Evolutionary conservation across 2,888 invertebrate genomes (phyloP).

Genomic region (Lasioglossum villosulum): DNA sequence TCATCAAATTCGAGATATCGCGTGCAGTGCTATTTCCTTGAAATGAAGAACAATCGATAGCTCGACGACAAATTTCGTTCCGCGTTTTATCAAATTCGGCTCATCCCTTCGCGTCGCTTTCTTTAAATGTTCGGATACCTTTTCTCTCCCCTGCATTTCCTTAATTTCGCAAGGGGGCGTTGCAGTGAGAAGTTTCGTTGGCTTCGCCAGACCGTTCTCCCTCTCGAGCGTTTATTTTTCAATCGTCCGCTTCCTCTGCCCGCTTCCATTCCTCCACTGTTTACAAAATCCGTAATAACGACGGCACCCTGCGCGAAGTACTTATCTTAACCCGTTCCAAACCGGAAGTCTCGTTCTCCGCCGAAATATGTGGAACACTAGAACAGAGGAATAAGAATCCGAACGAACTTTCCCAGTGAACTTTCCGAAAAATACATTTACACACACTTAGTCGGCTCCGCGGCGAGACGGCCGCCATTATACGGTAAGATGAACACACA

Average conservation of each 20-base stretch:
- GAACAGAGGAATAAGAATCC: slow-evolving; percentile 26
- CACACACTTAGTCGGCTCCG: slow-evolving; percentile 38
- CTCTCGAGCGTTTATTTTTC: slow-evolving; percentile 62
- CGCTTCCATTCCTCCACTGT: slow-evolving; percentile 36
- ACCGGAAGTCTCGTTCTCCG: slow-evolving; percentile 24
- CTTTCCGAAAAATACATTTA: slow-evolving; percentile 64
- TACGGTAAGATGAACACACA: slow-evolving; percentile 41
- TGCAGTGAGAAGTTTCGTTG: slow-evolving; percentile 74
- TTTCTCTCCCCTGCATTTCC: slow-evolving; percentile 20
- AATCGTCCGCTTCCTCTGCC: slow-evolving; percentile 39
- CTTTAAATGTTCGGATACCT: slow-evolving; percentile 16
- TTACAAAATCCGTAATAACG: slow-evolving; percentile 70
- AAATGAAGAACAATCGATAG: slow-evolving; percentile 36
- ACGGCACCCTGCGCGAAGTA: slow-evolving; percentile 55
- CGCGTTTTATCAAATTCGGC: slow-evolving; percentile 48
- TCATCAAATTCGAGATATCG: too few species aligned
- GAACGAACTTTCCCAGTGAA: slow-evolving; percentile 45
- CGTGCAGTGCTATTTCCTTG: neutral
- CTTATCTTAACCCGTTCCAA: slow-evolving; percentile 52
- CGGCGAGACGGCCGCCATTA: slow-evolving; percentile 28
- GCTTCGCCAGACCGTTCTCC: slow-evolving; percentile 62
- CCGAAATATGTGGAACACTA: slow-evolving; percentile 24
- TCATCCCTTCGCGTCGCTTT: neutral
- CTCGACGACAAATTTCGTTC: slow-evolving; percentile 58
- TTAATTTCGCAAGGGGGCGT: slow-evolving; percentile 55